Base-by-base conservation (phyloP, 2,888 invertebrate species). In the Cyrtodaria siliqua region DNA sequence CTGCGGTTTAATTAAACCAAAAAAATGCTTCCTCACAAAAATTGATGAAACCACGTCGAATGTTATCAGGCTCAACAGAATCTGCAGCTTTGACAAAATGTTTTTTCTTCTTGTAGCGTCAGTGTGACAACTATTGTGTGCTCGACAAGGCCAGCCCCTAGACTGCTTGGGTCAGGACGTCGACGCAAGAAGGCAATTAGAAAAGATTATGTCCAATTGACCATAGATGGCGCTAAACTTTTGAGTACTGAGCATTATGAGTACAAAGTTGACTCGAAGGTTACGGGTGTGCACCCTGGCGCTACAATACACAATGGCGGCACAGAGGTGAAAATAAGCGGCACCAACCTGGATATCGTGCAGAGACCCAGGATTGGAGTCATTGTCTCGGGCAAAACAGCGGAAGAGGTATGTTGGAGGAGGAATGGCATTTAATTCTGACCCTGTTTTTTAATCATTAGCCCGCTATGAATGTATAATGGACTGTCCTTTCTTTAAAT, bases 331-430 rank as follows among this genome's bases (percentile, higher is more conserved):
- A 89, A 85, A 0, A 86, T 93, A 0, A 76, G 24, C 2, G 93
- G 93, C 1, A 74, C 66, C 12, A 88, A 93, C 70, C 82, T 93
- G 14, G 81, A 93, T 74, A 88, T 90, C 18, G 86, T 92, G 14
- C 80, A 83, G 16, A 59, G 84, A 12, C 91, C 92, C 14, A 57
- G 68, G 63, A 80, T 88, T 55, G 85, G 83, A 9, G 78, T 84
- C 16, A 79, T 26, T 9, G 38, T 61, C 0, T 44, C 44, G n/a
- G 67, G 68, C 27, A 53, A 68, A n/a, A 38, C 16, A 14, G 52
- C 59, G 3, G 53, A 49, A 33, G 77, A 60, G 61, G 74, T 44
- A 20, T 9, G n/a, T n/a, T n/a, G n/a, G n/a, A n/a, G n/a, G n/a
- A n/a, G n/a, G n/a, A n/a, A n/a, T n/a, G n/a, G n/a, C n/a, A n/a